Base-by-base conservation (phyloP, 2,888 invertebrate genomes). In the Lymantria dispar region DNA sequence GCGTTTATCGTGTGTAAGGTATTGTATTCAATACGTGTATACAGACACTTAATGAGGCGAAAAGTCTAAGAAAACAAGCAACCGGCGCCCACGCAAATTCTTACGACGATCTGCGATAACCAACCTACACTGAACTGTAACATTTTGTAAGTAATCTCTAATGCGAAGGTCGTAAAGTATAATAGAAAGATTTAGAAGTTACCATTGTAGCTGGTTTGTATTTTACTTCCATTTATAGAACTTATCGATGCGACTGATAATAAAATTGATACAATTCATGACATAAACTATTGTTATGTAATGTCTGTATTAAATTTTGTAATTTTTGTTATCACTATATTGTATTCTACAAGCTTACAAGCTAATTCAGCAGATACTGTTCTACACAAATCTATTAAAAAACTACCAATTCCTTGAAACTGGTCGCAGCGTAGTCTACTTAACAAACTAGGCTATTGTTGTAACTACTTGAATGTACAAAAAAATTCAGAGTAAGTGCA, bases 41-140 rank as follows among this genome's bases (percentile, higher is more conserved):
- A 85, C 82, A 84, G 83, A 85, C 81, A 84, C 81, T 83, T 83
- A 83, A 87, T 87, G 83, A 85, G 76, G 78, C 79, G 80, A 83
- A 86, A 86, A 83, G 66, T 81, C 80, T 80, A 83, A 83, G 83
- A 83, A 83, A 86, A 80, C 81, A 82, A 76, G 74, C 74, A 45
- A 52, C 74, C 67, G 60, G 74, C 84, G 67, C 87, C 87, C 62
- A 87, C 87, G 78, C 72, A 70, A 76, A 83, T 83, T 78, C 83
- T 77, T 59, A 15, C 45, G 49, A 39, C 47, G 53, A 60, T 62
- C 52, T 47, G 52, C 50, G 36, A 44, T 48, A 40, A 61, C 70
- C 64, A 56, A 47, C 48, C 29, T 46, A 41, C 9, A 38, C 7
- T 9, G 45, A 48, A 0, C 37, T 13, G 12, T 7, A 0, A 0